Base-by-base conservation (phyloP, 1,140 invertebrate genomes). In the Euwallacea similis region DNA sequence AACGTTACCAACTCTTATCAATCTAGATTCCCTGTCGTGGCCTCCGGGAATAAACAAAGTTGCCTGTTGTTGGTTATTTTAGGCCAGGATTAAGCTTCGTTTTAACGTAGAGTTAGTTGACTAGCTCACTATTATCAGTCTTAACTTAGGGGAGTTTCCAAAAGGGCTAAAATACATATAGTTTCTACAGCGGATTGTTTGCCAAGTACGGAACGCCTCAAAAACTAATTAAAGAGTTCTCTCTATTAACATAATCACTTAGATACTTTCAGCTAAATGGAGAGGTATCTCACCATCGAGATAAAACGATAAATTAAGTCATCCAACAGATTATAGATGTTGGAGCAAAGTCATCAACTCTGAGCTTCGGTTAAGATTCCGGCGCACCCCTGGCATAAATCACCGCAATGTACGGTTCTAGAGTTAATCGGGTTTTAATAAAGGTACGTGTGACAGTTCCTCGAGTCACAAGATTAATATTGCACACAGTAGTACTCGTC, bases 401-500 rank as follows among this genome's bases (percentile, higher is more conserved):
- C 67, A 69, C 46, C 21, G 21, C 21, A 33, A 33, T 33, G 13
- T 16, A 54, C 9, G 11, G 33, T 54, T 54, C 42, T 21, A 11
- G 44, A 69, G 6, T 53, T 69, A 69, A 62, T 69, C 46, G 44
- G 46, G 67, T 66, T 71, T 65, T 66, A 71, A 59, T 66, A 66
- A 66, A 66, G 69, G 62, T 64, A 65, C 42, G 61, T 60, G 55
- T 60, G 69, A 65, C 62, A 71, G 69, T 66, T 71, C 56, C 56
- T 47, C 21, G 62, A 64, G 62, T 43, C 3, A 10, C 16, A 71
- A 71, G 69, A 71, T 71, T 71, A 71, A 71, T 71, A 71, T 60
- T 65, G 69, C 63, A 59, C 69, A 71, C 69, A 60, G 69, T 66
- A 71, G 69, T 71, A 55, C 62, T 71, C 62, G 43, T 58, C 69